phyloP scores from a whole-genome alignment of 2,888 invertebrate genomes.

The Metallyticus violacea region DNA sequence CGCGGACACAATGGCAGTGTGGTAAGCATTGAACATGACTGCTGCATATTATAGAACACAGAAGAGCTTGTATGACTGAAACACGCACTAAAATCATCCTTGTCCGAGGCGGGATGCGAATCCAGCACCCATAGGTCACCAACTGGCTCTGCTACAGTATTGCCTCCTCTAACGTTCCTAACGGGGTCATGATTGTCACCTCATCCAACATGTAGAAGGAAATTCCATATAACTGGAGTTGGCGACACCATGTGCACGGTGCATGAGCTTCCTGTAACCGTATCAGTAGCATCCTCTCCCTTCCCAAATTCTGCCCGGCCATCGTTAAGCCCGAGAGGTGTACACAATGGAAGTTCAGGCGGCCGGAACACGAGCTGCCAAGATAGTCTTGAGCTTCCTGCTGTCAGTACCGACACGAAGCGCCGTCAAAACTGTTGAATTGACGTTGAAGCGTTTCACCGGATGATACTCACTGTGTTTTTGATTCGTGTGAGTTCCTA shows the following conservation, averaged over 20 bases:
- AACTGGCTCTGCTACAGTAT: too few species aligned
- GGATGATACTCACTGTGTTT: background rate
- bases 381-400: background rate
- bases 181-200: too few species aligned
- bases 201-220: background rate
- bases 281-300: background rate
- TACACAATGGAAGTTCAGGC: background rate
- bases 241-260: background rate
- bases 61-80: too few species aligned
- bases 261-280: too few species aligned
- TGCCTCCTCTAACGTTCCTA: background rate
- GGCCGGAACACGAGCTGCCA: background rate
- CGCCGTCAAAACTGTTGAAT: background rate
- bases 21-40: too few species aligned
- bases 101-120: too few species aligned
- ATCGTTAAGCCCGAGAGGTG: background rate
- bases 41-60: too few species aligned
- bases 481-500: background rate
- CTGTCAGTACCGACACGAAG: background rate
- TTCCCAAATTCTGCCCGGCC: background rate
- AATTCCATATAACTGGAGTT: background rate
- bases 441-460: background rate
- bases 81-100: too few species aligned
- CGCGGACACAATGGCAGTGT: too few species aligned
- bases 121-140: too few species aligned